Evolutionary conservation across 1,140 invertebrate genomes (phyloP), one percentile per base, ranked within the genome.

Genomic region (Panagrolaimus sp.): DNA sequence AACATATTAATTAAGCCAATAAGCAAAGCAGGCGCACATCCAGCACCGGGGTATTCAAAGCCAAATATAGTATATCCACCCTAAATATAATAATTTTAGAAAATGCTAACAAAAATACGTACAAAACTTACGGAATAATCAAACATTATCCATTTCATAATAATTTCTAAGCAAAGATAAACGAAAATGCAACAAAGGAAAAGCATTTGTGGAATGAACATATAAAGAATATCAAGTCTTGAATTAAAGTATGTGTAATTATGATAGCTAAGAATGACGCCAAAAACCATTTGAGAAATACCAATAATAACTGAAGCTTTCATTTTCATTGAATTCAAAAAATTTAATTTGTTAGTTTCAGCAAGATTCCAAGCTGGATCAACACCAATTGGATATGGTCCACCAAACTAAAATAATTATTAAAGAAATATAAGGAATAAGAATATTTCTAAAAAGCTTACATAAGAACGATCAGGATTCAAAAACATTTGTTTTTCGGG

Each of bases 241-340:
- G 81, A 83, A 42, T 78, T 69, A 68, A 83, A 83, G 64, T 79
- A 80, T 79, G 88, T 85, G 85, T 93, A 91, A 85, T 98, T 98
- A 65, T 91, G 87, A 43, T 94, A 88, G 75, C 90, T 91, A 78
- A 98, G 88, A 76, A 88, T 87, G 1, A 98, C 90, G 67, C 96
- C 96, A 84, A 98, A 98, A 57, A 94, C 88, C 96, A 98, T 98
- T 83, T 98, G 96, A 67, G 89, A 80, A 1, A 98, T 92, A 63
- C 95, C 96, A 75, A 97, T 89, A 73, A 98, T 93, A 66, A 98
- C 92, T 14, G 94, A 97, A 51, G 96, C 85, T 83, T 98, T 98
- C 96, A 98, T 98, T 87, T 98, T 98, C 85, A 91, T 93, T 0
- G 93, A 95, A 86, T 98, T 98, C 23, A 93, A 85, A 85, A 96